Percentiles rank a stretch among this genome's conserved stretches.
phyloP scores from a whole-genome alignment of 2,888 invertebrate genomes.

The Oxycera nigricornis region DNA sequence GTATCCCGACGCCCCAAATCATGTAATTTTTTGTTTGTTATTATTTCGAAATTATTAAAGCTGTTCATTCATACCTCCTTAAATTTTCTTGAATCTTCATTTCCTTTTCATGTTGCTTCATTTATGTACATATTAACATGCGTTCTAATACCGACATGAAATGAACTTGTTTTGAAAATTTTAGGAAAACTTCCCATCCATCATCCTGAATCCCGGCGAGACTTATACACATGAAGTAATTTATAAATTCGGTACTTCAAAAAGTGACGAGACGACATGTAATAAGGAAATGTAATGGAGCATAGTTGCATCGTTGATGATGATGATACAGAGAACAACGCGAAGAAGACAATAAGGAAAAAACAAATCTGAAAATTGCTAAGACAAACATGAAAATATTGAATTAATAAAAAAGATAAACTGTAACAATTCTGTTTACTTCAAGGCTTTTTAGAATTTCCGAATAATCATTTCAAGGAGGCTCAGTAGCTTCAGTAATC shows the following conservation, averaged over 20 bases:
- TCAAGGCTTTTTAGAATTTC: neutral
- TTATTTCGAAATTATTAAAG: neutral
- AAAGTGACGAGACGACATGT: slow-evolving; percentile 31
- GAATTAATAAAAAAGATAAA: neutral
- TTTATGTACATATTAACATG: slow-evolving; percentile 39
- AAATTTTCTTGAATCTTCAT: neutral
- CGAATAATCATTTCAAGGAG: no score
- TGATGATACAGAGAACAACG: neutral
- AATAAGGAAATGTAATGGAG: slow-evolving; percentile 10
- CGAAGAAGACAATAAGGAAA: neutral
- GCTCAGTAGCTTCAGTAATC: no score
- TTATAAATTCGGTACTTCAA: slow-evolving; percentile 72
- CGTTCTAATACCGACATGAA: slow-evolving; percentile 1
- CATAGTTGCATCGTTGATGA: neutral
- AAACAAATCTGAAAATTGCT: neutral
- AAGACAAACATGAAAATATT: neutral
- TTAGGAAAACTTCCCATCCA: slow-evolving; percentile 77
- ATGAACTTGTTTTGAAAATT: neutral
- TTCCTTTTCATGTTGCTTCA: slow-evolving; percentile 6
- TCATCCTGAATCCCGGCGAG: slow-evolving; percentile 75
- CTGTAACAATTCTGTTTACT: neutral
- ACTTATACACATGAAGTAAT: slow-evolving; percentile 74
- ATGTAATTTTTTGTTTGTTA: slow-evolving; percentile 64
- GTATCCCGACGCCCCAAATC: slow-evolving; percentile 89
- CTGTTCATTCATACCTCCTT: neutral